Base-by-base conservation (phyloP, 2,888 invertebrate genomes). In the Sarcophaga carnaria region DNA sequence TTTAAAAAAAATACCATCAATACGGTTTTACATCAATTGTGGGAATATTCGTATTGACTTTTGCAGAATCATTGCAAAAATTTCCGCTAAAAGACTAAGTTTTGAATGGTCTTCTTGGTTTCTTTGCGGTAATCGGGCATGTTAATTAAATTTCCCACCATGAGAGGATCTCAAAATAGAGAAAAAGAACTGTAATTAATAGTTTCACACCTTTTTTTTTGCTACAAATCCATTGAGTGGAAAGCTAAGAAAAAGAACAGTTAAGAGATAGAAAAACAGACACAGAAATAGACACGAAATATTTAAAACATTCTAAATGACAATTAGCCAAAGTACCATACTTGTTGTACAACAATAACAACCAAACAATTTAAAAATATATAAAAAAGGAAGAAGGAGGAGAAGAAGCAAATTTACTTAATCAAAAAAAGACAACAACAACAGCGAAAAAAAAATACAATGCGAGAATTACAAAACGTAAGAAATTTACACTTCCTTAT, bases 271-370 rank as follows among this genome's bases (percentile, higher is more conserved):
- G 3, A 14, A 11, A 49, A 14, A 49, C 54, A 54, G 14, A 12
- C 17, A 54, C 17, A 4, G 4, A 54, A 54, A 54, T 12, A 4
- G 17, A 64, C n/a, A 59, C 22, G 14, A 54, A 54, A 17, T 54
- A 12, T 54, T 54, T 54, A 54, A 54, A 76, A 72, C 54, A 80
- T 77, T 80, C 37, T 62, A 67, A 54, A 59, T 76, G 72, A 49
- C 80, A 83, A 86, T 86, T 83, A 86, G 60, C 74, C 69, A 64
- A 85, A 69, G 37, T 76, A 27, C 54, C 72, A 22, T 71, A 49
- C 22, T 37, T 67, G 54, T 66, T 10, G 22, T 67, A 45, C 45
- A 20, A 70, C 22, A 75, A 66, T 17, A 76, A 74, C 45, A 25
- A 37, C 45, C 63, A 20, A 72, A 75, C 22, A 76, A 54, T 54